phyloP scores from a whole-genome alignment of 2,797 vertebrate species.

The Platalea minor region DNA sequence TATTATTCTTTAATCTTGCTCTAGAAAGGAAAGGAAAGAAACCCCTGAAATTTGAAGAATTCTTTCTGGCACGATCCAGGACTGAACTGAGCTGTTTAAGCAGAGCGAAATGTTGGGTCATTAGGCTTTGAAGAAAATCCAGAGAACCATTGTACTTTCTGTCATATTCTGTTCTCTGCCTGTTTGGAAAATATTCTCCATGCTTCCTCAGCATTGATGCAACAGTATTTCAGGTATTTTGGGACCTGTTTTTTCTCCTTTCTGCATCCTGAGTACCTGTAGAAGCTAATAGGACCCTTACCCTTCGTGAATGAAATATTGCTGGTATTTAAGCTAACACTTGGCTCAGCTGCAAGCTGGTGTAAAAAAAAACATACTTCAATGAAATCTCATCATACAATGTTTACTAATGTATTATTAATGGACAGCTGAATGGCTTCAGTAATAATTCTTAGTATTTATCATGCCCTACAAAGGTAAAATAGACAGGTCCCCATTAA shows the following conservation, averaged over 20 bases:
- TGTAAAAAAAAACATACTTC: not conserved
- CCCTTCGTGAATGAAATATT: conserved; percentile 23
- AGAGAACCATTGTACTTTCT: not conserved
- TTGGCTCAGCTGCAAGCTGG: conserved; percentile 4
- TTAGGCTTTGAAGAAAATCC: not conserved
- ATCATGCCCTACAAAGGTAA: not conserved
- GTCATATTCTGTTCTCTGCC: not conserved
- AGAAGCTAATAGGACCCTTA: not conserved
- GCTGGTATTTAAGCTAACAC: not conserved
- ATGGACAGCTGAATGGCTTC: not conserved
- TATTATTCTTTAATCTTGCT: not conserved
- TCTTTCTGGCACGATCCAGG: not conserved
- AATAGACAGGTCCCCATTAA: conserved; percentile 31
- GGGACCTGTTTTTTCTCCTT: not conserved
- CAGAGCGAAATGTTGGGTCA: not conserved
- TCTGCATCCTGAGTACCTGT: not conserved
- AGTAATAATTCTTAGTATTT: conserved; percentile 25
- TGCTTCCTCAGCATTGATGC: not conserved
- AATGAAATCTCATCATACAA: conserved; percentile 20
- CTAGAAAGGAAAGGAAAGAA: not conserved
- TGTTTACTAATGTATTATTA: conserved; percentile 60
- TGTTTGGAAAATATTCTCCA: not conserved
- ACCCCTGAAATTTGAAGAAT: not conserved
- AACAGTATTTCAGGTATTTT: not conserved
- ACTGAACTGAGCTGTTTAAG: not conserved